A percentile compares a stretch with the other conserved stretches of the same genome.
phyloP scores from a whole-genome alignment of 2,888 invertebrate species.

The Branchellion lobata region DNA sequence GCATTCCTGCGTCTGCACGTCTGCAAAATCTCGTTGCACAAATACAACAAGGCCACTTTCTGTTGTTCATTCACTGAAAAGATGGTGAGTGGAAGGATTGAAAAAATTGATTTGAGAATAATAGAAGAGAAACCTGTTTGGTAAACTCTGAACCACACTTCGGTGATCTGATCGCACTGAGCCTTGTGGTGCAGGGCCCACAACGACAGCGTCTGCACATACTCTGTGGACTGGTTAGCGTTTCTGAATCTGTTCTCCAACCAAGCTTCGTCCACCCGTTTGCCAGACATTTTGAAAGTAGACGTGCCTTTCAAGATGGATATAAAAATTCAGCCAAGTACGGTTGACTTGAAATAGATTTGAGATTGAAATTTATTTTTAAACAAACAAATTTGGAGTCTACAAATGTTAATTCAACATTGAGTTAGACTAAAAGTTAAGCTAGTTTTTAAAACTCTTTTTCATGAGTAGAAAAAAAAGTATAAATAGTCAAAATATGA shows the following conservation, averaged over 20 bases:
- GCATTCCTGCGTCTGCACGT: conserved; percentile 38
- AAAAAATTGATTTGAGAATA: not conserved
- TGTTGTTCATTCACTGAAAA: conserved; percentile 15
- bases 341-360: not conserved
- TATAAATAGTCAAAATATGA: too few species aligned
- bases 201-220: conserved; percentile 37
- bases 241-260: conserved; percentile 26
- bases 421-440: not conserved
- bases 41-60: conserved; percentile 26
- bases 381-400: not conserved
- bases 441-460: not conserved
- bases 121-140: conserved; percentile 19
- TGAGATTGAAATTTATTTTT: not conserved
- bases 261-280: conserved; percentile 34
- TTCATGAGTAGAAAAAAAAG: not conserved
- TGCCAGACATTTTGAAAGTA: not conserved
- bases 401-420: not conserved
- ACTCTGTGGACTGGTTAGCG: conserved; percentile 27
- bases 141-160: conserved; percentile 29
- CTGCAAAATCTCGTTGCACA: conserved; percentile 39
- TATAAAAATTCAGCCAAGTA: too few species aligned
- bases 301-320: too few species aligned
- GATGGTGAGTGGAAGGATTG: not conserved
- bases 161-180: conserved; percentile 33
- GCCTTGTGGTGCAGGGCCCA: conserved; percentile 38